These are phyloP conservation scores for Amiota mariae DNA, from an alignment of 2,888 invertebrate species.

Conservation along the genomic window DNA sequence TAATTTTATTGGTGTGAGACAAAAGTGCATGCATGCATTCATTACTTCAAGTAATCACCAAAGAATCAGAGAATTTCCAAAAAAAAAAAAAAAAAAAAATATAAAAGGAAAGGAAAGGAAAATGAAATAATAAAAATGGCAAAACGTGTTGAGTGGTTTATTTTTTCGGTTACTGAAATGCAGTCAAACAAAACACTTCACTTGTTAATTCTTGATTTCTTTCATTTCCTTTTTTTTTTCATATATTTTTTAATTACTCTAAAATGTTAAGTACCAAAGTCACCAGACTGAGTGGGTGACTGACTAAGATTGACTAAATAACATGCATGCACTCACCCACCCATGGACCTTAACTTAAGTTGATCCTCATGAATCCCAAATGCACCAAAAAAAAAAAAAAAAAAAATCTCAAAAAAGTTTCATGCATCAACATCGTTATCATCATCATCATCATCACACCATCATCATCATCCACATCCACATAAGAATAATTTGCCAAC, in stretches of 20 bases:
- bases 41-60: conserved; percentile 16
- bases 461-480: conserved; percentile 39
- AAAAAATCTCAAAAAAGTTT: too few relatives aligned
- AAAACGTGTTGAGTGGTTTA: conserved; percentile 5
- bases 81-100: background rate
- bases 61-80: background rate
- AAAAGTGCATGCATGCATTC: background rate
- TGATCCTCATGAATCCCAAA: too few relatives aligned
- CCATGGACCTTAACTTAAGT: too few relatives aligned
- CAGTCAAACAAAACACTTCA: conserved; percentile 16
- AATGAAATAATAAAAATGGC: background rate
- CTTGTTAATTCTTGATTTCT: conserved; percentile 33
- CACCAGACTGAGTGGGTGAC: conserved; percentile 36
- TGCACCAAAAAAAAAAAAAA: too few relatives aligned
- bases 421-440: background rate
- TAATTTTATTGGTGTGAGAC: too few relatives aligned
- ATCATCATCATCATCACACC: background rate
- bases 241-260: conserved; percentile 62
- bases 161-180: conserved; percentile 1
- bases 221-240: conserved; percentile 30
- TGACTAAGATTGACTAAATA: too few relatives aligned
- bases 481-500: too few relatives aligned
- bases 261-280: conserved; percentile 63
- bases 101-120: too few relatives aligned
- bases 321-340: background rate